Evolutionary conservation across 2,888 invertebrate species (phyloP), one percentile per base, ranked within the genome.

Genomic region (Parasteatoda lunata): DNA sequence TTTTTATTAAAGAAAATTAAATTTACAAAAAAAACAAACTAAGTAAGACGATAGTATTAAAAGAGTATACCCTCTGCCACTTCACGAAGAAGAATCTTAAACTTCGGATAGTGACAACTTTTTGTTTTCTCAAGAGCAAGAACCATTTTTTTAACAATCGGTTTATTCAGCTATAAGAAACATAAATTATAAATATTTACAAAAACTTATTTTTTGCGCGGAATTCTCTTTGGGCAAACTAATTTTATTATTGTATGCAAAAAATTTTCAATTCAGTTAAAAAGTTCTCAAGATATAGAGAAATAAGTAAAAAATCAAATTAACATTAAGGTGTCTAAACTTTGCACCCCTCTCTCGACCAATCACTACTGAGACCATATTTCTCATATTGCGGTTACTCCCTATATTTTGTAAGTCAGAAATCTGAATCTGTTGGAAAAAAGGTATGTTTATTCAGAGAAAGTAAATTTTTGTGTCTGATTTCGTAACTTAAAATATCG

Each of bases 111-210:
- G n/a, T 87, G 78, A 52, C 49, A 51, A 82, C 64, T 87, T 47
- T 82, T 68, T 54, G 70, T 65, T 13, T 70, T 82, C 73, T 87
- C 82, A 59, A 87, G 77, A 49, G 78, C 77, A 51, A 75, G 65
- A 52, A 70, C 64, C 87, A 87, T 87, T 69, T 82, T 87, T 73
- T 77, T 72, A 3, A 87, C 72, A 68, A 65, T 15, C 9, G 87
- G 77, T 13, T 82, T 64, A 86, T 77, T 77, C 6, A 86, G 47
- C 86, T 86, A 66, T 13, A 73, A 49, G 47, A 64, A 45, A 71
- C 4, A 48, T 64, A 72, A 49, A 64, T 5, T 1, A 65, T 76
- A 45, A 30, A 54, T 48, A 49, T 5, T 48, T 71, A 13, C 49
- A 11, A 49, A 71, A 48, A 59, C 59, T 13, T 5, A 8, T 8